A percentile compares a stretch with the other conserved stretches of the same genome.
These are phyloP conservation scores for Theodoxus fluviatilis DNA, from an alignment of 2,888 invertebrate genomes.

Conservation along the genomic window DNA sequence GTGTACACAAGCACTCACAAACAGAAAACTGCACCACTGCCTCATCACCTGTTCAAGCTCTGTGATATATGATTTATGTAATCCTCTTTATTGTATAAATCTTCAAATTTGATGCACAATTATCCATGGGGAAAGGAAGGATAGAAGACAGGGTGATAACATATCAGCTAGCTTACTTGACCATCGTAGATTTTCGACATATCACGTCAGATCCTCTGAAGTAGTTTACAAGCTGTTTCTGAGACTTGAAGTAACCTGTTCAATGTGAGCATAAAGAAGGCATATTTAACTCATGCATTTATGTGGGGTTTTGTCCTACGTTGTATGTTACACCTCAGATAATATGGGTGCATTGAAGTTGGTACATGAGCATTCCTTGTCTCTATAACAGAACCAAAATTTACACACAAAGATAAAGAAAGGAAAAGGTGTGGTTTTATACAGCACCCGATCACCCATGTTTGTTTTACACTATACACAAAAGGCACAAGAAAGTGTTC, in stretches of 20 bases:
- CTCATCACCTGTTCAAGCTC: neutral
- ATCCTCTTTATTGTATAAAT: too few species aligned
- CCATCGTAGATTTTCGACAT: conserved; percentile 47
- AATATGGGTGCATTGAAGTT: too few species aligned
- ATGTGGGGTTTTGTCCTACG: too few species aligned
- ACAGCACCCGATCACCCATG: too few species aligned
- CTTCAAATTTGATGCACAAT: neutral
- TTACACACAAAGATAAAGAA: neutral
- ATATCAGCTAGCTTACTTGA: conserved; percentile 36
- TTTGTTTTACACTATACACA: too few species aligned
- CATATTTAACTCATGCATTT: too few species aligned
- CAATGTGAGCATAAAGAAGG: neutral
- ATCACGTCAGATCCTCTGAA: conserved; percentile 50
- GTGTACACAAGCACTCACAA: too few species aligned
- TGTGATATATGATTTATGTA: too few species aligned
- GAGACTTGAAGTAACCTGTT: conserved; percentile 48
- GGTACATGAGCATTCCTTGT: too few species aligned
- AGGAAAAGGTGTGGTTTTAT: neutral
- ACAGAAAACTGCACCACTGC: neutral
- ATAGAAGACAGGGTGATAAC: neutral
- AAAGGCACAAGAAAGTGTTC: too few species aligned
- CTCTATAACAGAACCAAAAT: neutral
- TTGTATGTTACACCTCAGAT: too few species aligned
- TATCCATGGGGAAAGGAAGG: neutral
- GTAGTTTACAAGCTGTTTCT: conserved; percentile 48